Evolutionary conservation across 2,113 vertebrate genomes (phyloP).

Genomic region (Hemibagrus wyckioides): DNA sequence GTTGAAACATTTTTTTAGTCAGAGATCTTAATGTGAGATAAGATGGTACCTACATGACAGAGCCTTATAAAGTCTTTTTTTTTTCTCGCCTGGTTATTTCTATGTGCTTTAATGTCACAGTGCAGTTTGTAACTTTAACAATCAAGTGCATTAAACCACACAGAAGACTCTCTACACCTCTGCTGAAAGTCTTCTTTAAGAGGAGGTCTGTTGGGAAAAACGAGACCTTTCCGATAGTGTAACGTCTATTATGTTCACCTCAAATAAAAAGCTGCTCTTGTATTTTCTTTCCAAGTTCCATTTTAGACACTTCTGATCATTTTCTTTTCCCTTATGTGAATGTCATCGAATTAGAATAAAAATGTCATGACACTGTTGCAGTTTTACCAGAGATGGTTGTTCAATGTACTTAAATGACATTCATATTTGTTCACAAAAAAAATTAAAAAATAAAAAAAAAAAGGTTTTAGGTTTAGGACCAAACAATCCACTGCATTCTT

Average conservation of each 20-base stretch:
- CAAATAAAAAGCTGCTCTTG: constrained; percentile 42
- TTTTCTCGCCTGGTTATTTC: constrained; percentile 13
- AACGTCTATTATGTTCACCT: not conserved
- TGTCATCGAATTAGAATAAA: not conserved
- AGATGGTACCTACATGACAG: not conserved
- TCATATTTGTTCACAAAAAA: constrained; percentile 6
- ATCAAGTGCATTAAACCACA: constrained; percentile 11
- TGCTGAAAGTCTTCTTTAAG: constrained; percentile 12
- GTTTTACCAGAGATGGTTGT: constrained; percentile 11
- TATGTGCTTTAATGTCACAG: constrained; percentile 16
- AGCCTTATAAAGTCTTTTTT: constrained; percentile 15
- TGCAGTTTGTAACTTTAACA: not conserved
- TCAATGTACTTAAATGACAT: not conserved
- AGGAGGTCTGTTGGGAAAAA: constrained; percentile 9
- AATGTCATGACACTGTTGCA: constrained; percentile 19
- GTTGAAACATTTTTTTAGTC: not conserved
- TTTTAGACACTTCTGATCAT: not conserved
- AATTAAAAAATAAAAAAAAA: too few species aligned
- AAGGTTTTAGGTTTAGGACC: constrained; percentile 37
- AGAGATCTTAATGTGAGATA: constrained; percentile 8
- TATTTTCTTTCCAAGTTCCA: not conserved
- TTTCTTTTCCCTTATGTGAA: not conserved
- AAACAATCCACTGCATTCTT: constrained; percentile 29
- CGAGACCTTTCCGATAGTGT: not conserved
- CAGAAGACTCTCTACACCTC: constrained; percentile 20